phyloP scores from a whole-genome alignment of 2,113 vertebrate genomes.

The Hydrochoerus hydrochaeris region DNA sequence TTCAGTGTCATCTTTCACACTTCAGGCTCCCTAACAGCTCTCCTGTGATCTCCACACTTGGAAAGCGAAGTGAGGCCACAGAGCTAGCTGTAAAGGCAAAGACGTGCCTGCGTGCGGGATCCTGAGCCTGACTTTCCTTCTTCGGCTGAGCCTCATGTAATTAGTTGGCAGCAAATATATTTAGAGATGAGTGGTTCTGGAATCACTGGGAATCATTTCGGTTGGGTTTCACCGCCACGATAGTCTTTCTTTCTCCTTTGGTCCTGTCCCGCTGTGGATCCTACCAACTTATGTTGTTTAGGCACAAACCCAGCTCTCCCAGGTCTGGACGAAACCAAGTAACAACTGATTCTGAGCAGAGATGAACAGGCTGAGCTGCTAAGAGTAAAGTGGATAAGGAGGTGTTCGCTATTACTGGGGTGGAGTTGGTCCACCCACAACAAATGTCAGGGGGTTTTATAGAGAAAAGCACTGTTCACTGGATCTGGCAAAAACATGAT shows the following conservation, averaged over 20 bases:
- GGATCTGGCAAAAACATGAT: slow-evolving; percentile 23
- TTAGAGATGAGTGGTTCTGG: not conserved
- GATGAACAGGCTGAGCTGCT: not conserved
- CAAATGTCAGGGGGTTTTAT: not conserved
- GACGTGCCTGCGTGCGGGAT: not conserved
- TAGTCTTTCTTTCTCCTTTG: not conserved
- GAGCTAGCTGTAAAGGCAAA: not conserved
- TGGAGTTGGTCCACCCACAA: not conserved
- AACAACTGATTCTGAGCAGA: not conserved
- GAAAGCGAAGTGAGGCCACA: slow-evolving; percentile 31
- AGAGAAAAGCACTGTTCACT: not conserved
- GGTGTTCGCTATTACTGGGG: not conserved
- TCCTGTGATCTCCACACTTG: not conserved
- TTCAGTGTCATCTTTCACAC: not conserved
- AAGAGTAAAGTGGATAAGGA: not conserved
- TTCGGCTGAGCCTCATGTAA: not conserved
- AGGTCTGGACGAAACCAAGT: not conserved
- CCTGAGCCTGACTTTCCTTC: not conserved
- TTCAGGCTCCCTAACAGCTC: not conserved
- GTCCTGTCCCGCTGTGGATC: not conserved
- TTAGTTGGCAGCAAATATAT: slow-evolving; percentile 23
- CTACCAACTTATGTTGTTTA: not conserved
- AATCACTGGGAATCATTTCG: not conserved
- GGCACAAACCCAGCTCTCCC: not conserved
- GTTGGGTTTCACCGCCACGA: not conserved